Base-by-base conservation (phyloP, 2,113 vertebrate genomes). In the Pavo muticus region DNA sequence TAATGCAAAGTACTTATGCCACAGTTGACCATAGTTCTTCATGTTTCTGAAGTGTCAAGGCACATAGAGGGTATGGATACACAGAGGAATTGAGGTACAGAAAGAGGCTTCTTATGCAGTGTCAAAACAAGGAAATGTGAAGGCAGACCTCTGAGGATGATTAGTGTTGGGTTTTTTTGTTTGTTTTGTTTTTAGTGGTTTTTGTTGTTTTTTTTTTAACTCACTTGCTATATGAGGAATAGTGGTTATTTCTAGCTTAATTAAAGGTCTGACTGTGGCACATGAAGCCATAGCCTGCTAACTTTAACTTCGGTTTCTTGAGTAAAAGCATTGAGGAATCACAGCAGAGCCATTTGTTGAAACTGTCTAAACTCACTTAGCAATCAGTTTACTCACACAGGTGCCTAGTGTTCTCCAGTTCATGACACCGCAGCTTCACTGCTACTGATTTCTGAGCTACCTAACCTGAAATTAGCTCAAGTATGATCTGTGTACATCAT, bases 211-310 rank as follows among this genome's bases (percentile, higher is more conserved):
- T 89, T 92, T 92, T 63, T 87, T 57, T 60, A 87, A 87, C 32
- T 21, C 10, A 56, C 24, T 63, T 68, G 12, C 30, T 68, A 18
- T 42, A 64, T 50, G 11, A 91, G 4, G 70, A 92, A 60, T 20
- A 21, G 47, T 7, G 14, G 21, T 45, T 74, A 68, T 84, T 91
- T 93, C 61, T 35, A 71, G 21, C 52, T 84, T 81, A 92, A 84
- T 64, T 37, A 94, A 91, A 93, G 70, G 32, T 73, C 52, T 59
- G 24, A 78, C 40, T 77, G 42, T 50, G n/a, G 27, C 60, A 72
- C 21, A 68, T 42, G 42, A 84, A 93, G 39, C 37, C 35, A 70
- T 5, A 4, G 52, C 24, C 32, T 81, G 76, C 56, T 84, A 92
- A 84, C 6, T 90, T 90, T 18, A 87, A 52, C 52, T 85, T 60